Evolutionary conservation across 2,113 vertebrate genomes (phyloP), one percentile per base, ranked within the genome.

Genomic region (Amia ocellicauda): DNA sequence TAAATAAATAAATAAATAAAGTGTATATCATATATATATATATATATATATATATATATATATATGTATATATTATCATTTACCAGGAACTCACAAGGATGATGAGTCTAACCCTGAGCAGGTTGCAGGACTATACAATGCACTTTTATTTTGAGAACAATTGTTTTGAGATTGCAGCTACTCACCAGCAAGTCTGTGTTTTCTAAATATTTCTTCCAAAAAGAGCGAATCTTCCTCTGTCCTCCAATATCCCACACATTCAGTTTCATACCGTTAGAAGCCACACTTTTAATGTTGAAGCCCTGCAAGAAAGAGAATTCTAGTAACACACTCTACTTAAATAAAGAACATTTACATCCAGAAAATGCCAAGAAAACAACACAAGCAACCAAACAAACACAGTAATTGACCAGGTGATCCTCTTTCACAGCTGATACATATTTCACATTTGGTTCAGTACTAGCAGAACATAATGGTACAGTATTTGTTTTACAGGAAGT

Each of bases 201-300:
- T 69, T 91, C 88, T 72, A 93, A 78, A 43, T 94, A 93, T 69
- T 93, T 93, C 73, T 83, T 93, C 91, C 92, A 94, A 72, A 93
- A 92, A 0, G 89, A 57, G 22, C 91, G 83, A 71, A 94, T 89
- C 69, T 92, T 89, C 69, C 89, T 88, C 66, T 93, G 92, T 43
- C 92, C 91, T 41, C 91, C 91, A 0, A 94, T 93, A 72, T 93
- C 92, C 92, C 92, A 94, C 3, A 94, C 88, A 0, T 90, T 91
- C 23, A 94, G 84, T 78, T 91, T 93, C 84, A 93, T 85, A 20
- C 92, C 91, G 0, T 93, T 87, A 0, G 91, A 90, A 10, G 91
- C 90, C n/a, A 93, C 80, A 0, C 90, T 93, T 74, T 94, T 93
- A 24, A 94, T 90, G 77, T 93, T 93, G 69, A 93, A 94, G 56